phyloP scores from a whole-genome alignment of 2,797 vertebrate species.

The Clangula hyemalis region DNA sequence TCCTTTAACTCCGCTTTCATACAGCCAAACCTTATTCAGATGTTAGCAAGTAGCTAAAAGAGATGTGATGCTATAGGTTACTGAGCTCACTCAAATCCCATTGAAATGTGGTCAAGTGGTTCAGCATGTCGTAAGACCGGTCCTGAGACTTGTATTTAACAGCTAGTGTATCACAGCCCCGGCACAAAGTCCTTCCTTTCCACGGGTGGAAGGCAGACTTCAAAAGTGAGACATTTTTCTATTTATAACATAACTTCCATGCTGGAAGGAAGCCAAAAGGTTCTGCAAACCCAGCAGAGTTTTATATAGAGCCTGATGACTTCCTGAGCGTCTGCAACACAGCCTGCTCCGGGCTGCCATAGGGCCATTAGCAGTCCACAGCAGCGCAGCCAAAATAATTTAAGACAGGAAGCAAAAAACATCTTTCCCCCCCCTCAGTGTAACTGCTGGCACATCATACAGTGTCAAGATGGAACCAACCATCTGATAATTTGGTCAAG shows the following conservation, averaged over 20 bases:
- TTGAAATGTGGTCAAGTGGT: background rate
- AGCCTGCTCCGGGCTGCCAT: background rate
- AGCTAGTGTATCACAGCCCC: background rate
- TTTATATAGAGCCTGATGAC: constrained; percentile 39
- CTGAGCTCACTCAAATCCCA: background rate
- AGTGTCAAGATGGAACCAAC: background rate
- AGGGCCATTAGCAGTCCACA: fast-evolving
- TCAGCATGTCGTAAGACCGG: background rate
- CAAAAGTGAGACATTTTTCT: constrained; percentile 40
- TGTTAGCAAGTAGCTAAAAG: background rate
- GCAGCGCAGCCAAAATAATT: background rate
- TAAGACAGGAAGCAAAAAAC: constrained; percentile 14
- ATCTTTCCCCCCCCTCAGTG: background rate
- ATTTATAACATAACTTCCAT: background rate
- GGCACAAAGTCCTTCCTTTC: constrained; percentile 13
- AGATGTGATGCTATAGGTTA: background rate
- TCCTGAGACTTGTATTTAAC: background rate
- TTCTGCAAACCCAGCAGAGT: constrained; percentile 22
- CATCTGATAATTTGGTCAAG: background rate
- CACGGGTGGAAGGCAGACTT: background rate
- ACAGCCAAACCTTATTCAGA: background rate
- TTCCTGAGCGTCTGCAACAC: background rate
- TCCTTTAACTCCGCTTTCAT: background rate
- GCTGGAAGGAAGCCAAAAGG: constrained; percentile 16
- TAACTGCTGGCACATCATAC: background rate